Evolutionary conservation across 1,140 invertebrate genomes (phyloP), one percentile per base, ranked within the genome.

Genomic region (Panagrolaimus sp.): DNA sequence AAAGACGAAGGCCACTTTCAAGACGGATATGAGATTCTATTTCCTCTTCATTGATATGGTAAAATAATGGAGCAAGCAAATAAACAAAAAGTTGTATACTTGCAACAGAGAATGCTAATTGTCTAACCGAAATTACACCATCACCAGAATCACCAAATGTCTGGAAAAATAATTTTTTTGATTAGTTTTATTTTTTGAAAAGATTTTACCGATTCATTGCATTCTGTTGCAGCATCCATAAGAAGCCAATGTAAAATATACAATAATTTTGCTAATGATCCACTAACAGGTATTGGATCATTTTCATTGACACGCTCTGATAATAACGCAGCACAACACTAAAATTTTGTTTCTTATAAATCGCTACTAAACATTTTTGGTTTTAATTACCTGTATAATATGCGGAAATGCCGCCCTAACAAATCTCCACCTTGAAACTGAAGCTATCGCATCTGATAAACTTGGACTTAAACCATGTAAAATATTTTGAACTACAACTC

Each of bases 211-310:
- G 88, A 88, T 79, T 98, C 94, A 11, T 91, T 89, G 85, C 96
- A 99, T 86, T 98, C 96, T 81, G 96, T 93, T 1, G 92, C 92
- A 7, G 94, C 92, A 86, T 98, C 95, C 66, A 98, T 86, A 46
- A 98, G 86, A 76, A 98, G 92, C 96, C 96, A 99, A 83, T 99
- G 96, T 51, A 99, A 86, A 61, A 95, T 98, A 83, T 99, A 98
- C 0, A 99, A 87, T 1, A 98, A 86, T 83, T 97, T 99, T 5
- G 92, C 94, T 84, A 98, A 93, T 65, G 92, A 90, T 47, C 91
- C 88, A 9, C 92, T 92, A 65, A 92, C 78, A 27, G 71, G 64
- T 31, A 27, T 20, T 57, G 51, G 51, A 20, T 57, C 51, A 25
- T 44, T 63, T 42, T 68, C 76, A 9, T 78, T 47, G 9, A 43